Conservation (phyloP, 2,888 invertebrate genomes). For the Erebia palarica region DNA sequence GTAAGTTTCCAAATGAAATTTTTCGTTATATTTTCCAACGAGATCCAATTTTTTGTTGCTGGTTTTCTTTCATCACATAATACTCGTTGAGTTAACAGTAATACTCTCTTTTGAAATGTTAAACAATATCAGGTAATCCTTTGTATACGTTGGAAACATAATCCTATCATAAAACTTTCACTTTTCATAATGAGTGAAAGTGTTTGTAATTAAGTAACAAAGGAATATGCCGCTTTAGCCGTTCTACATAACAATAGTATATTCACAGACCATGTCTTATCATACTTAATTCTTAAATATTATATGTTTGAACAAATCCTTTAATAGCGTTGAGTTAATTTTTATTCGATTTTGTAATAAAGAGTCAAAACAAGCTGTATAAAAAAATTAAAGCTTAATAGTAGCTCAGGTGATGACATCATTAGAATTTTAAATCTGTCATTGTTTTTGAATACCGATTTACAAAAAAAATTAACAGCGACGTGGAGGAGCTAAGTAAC, state of each 20-base stretch:
- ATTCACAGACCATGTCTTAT: background rate
- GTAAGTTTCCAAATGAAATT: too few relatives aligned
- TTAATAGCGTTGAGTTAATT: too few relatives aligned
- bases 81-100: slow-evolving; percentile 18
- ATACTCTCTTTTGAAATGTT: slow-evolving; percentile 29
- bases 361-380: too few relatives aligned
- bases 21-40: background rate
- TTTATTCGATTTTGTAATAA: too few relatives aligned
- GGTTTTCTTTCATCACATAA: slow-evolving; percentile 2
- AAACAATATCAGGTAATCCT: slow-evolving; percentile 34
- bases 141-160: slow-evolving; percentile 35
- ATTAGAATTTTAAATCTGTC: background rate
- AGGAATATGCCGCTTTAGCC: slow-evolving; percentile 5
- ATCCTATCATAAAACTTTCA: slow-evolving; percentile 38
- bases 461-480: background rate
- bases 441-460: background rate
- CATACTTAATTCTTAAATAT: background rate
- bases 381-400: too few relatives aligned
- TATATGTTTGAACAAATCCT: background rate
- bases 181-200: slow-evolving; percentile 39
- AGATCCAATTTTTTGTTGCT: background rate
- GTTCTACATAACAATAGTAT: background rate
- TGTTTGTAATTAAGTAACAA: slow-evolving; percentile 17
- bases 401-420: background rate
- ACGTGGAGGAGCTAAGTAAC: background rate